These are phyloP conservation scores for Erinaceus europaeus DNA, from an alignment of 2,113 vertebrate species.

Conservation along the genomic window DNA sequence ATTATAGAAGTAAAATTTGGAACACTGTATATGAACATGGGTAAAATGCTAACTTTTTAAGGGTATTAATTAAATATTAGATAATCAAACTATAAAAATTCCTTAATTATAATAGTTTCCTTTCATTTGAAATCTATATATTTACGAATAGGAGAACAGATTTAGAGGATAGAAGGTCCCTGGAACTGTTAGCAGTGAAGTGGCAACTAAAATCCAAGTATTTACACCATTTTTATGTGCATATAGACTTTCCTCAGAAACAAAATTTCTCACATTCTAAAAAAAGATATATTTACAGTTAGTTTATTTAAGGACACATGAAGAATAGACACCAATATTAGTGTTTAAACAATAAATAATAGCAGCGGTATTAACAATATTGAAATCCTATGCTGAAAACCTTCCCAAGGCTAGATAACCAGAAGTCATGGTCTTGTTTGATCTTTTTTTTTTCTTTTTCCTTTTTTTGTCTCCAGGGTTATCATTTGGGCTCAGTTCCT, in stretches of 20 bases:
- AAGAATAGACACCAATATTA: not conserved
- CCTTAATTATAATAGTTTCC: not conserved
- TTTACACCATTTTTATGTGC: not conserved
- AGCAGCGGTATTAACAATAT: not conserved
- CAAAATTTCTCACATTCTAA: not conserved
- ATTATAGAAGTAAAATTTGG: not conserved
- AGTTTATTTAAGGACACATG: not conserved
- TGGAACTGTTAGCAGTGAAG: no score
- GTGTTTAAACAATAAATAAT: not conserved
- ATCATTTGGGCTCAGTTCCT: no score
- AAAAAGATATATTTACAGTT: not conserved
- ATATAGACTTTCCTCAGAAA: not conserved
- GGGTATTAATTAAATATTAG: not conserved
- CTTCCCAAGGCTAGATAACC: not conserved
- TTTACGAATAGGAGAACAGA: not conserved
- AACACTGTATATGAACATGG: not conserved
- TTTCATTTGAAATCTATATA: not conserved
- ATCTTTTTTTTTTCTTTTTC: no score
- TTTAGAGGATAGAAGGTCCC: no score
- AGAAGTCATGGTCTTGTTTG: no score
- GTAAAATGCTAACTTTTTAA: not conserved
- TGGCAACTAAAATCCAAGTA: not conserved
- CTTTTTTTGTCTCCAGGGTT: no score
- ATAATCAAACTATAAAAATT: not conserved
- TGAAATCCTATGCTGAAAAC: not conserved